Conservation (phyloP, 2,797 vertebrate genomes). For the Apogon talboti region DNA sequence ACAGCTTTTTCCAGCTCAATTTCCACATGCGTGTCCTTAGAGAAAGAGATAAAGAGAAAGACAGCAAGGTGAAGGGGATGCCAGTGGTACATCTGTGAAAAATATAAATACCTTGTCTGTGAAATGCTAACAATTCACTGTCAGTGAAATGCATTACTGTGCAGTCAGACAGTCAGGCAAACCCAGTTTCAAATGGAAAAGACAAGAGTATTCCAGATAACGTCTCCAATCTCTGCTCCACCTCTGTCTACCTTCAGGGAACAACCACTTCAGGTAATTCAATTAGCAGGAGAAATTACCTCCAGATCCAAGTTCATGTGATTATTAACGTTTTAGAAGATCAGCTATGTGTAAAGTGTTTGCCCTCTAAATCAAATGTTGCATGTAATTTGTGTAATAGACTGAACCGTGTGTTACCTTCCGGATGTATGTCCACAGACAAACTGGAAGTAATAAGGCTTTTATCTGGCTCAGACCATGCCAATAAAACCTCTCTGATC, state of each 20-base stretch:
- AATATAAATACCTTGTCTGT: slow-evolving; percentile 55
- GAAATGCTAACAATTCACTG: slow-evolving; percentile 60
- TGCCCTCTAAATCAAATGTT: slow-evolving; percentile 50
- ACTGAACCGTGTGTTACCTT: slow-evolving; percentile 63
- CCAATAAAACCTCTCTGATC: slow-evolving; percentile 27
- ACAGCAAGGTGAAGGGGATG: slow-evolving; percentile 43
- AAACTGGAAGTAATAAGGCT: slow-evolving; percentile 48
- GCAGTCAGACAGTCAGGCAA: slow-evolving; percentile 38
- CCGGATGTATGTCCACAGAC: slow-evolving; percentile 43
- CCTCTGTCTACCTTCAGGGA: slow-evolving; percentile 46
- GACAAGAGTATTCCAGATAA: slow-evolving; percentile 50
- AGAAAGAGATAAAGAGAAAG: slow-evolving; percentile 56
- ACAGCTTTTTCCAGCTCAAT: slow-evolving; percentile 43
- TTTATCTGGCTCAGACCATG: slow-evolving; percentile 27
- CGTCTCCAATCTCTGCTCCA: slow-evolving; percentile 28
- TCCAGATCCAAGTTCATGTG: slow-evolving; percentile 25
- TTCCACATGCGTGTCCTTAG: slow-evolving; percentile 51
- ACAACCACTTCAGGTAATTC: slow-evolving; percentile 57
- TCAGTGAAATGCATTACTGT: slow-evolving; percentile 61
- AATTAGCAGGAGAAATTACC: slow-evolving; percentile 53
- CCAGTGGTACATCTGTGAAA: slow-evolving; percentile 68
- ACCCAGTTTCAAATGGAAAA: slow-evolving; percentile 32
- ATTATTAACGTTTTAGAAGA: slow-evolving; percentile 37
- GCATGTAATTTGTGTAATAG: slow-evolving; percentile 44
- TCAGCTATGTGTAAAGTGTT: slow-evolving; percentile 37